Evolutionary conservation across 2,113 vertebrate species (phyloP).

Genomic region (Riparia riparia): DNA sequence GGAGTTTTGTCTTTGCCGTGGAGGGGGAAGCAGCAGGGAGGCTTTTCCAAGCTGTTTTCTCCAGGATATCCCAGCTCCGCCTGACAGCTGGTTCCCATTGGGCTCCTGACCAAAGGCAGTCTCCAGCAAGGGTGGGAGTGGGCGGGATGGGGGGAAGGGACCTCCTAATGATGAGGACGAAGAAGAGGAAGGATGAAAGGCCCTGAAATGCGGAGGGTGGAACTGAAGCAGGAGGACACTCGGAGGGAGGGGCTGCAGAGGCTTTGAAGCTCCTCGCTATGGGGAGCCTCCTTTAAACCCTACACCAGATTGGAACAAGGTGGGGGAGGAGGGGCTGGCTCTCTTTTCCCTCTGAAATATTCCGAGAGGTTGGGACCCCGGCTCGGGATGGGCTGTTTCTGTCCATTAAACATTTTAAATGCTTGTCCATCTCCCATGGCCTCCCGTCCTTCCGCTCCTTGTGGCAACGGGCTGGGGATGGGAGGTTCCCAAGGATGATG

Average conservation of each 20-base stretch:
- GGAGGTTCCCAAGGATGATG: not conserved
- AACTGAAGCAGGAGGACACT: constrained; percentile 64
- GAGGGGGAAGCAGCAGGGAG: not conserved
- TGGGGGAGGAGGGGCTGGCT: constrained; percentile 37
- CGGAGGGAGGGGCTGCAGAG: constrained; percentile 25
- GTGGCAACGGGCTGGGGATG: not conserved
- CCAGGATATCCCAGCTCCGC: constrained; percentile 48
- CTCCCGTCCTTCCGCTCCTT: not conserved
- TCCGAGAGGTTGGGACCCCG: not conserved
- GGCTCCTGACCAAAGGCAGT: constrained; percentile 69
- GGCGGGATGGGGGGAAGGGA: constrained; percentile 51
- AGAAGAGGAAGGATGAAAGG: constrained; percentile 71
- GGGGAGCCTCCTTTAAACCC: constrained; percentile 71
- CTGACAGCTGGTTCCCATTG: constrained; percentile 76
- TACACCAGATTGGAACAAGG: constrained; percentile 49
- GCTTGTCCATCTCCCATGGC: not conserved
- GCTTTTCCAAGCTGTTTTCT: constrained; percentile 62
- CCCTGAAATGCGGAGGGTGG: constrained; percentile 58
- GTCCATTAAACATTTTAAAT: constrained; percentile 2
- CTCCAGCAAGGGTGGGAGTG: constrained; percentile 53
- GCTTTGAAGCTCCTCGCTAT: constrained; percentile 68
- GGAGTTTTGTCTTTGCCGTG: not conserved
- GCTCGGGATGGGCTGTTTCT: not conserved
- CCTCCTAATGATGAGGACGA: constrained; percentile 59
- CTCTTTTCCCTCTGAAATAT: constrained; percentile 11